Percentiles rank a stretch among this genome's conserved stretches.
Evolutionary conservation across 1,140 invertebrate species (phyloP).

Genomic region (Amphibalanus amphitrite): DNA sequence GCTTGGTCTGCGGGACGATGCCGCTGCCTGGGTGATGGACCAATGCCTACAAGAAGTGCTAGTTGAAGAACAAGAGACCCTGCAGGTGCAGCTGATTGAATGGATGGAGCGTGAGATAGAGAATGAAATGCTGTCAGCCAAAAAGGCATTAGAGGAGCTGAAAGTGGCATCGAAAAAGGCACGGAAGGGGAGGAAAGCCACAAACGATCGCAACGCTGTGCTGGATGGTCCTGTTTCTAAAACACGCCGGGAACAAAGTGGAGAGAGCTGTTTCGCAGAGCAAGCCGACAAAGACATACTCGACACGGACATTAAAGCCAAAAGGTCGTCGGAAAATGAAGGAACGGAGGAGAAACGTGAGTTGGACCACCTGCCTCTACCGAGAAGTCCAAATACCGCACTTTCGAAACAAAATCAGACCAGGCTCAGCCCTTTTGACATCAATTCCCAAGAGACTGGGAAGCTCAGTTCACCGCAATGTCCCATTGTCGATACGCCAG

Average conservation of each 20-base stretch:
- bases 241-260: no score
- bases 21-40: background rate
- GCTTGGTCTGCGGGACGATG: background rate
- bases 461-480: background rate
- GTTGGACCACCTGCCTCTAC: no score
- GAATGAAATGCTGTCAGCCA: background rate
- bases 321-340: no score
- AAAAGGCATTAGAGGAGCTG: no score
- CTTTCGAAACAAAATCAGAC: background rate
- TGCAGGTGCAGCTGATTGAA: background rate
- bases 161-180: no score
- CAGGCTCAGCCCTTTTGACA: background rate
- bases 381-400: background rate
- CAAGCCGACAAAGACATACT: no score
- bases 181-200: no score
- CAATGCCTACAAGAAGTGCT: background rate
- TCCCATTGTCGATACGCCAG: background rate
- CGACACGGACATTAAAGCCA: no score
- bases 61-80: background rate
- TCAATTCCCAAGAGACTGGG: background rate
- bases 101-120: background rate
- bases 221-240: no score
- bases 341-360: no score
- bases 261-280: no score
- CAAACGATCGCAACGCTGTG: no score